A percentile compares a stretch with the other conserved stretches of the same genome.
Conservation (phyloP, 2,797 vertebrate species). For the Neostethus bicornis region DNA sequence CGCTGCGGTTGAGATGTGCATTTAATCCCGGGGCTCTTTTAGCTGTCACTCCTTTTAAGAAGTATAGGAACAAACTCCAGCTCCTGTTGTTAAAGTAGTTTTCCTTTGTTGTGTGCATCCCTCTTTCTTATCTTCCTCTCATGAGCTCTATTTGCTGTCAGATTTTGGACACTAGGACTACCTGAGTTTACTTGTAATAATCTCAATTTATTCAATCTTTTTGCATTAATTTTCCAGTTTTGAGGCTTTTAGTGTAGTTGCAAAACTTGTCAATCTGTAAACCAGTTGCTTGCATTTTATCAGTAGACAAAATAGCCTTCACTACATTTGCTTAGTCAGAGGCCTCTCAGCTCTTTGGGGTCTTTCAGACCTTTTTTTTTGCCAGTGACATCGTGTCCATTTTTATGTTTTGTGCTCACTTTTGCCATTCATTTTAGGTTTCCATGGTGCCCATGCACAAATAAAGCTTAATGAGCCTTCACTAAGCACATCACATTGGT, state of each 20-base stretch:
- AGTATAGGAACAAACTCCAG: constrained; percentile 58
- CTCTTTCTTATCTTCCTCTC: no score
- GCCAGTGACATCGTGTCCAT: background rate
- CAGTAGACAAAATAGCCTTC: background rate
- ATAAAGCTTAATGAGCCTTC: constrained; percentile 23
- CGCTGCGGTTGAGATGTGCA: constrained; percentile 58
- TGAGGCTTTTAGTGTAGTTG: background rate
- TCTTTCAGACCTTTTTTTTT: constrained; percentile 4
- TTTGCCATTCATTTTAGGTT: constrained; percentile 44
- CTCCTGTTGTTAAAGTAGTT: constrained; percentile 48
- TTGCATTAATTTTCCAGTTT: background rate
- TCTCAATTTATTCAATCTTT: background rate
- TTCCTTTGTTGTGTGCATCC: constrained; percentile 66
- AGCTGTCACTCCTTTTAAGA: constrained; percentile 68
- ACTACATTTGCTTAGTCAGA: background rate
- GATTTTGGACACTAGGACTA: constrained; percentile 13
- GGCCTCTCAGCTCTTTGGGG: background rate
- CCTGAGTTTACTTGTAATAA: constrained; percentile 7
- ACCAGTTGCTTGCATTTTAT: background rate
- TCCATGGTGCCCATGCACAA: constrained; percentile 47
- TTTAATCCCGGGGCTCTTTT: constrained; percentile 72
- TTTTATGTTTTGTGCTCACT: constrained; percentile 19
- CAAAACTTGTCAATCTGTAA: background rate
- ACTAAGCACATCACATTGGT: constrained; percentile 40
- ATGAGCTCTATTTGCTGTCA: constrained; percentile 18